Conservation (phyloP, 1,140 invertebrate species). For the fruit fly (Drosophila melanogaster) region Release_6_plus_ISO1_MT NT_037436.4:19815501-19816000, state of each 20-base stretch:
- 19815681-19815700: conserved; percentile 25
- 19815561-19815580: conserved; percentile 51
- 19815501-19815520: conserved; percentile 64
- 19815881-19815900: conserved; percentile 35
- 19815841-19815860: conserved; percentile 62
- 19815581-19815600: conserved; percentile 62
- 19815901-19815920: conserved; percentile 32
- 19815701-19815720: conserved; percentile 41
- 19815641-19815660: conserved; percentile 6
- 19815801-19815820: not conserved
- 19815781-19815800: not conserved
- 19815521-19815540: conserved; percentile 52
- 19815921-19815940: conserved; percentile 53
- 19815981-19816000: not conserved
- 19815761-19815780: conserved; percentile 44
- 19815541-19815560: not conserved
- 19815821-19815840: conserved; percentile 19
- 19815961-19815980: not conserved
- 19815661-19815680: conserved; percentile 11
- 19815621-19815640: conserved; percentile 17
- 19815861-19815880: conserved; percentile 18
- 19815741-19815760: conserved; percentile 46
- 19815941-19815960: conserved; percentile 35
- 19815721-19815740: conserved; percentile 19
- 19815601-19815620: conserved; percentile 34